phyloP scores from a whole-genome alignment of 2,888 invertebrate species.

The Ariolimax columbianus region DNA sequence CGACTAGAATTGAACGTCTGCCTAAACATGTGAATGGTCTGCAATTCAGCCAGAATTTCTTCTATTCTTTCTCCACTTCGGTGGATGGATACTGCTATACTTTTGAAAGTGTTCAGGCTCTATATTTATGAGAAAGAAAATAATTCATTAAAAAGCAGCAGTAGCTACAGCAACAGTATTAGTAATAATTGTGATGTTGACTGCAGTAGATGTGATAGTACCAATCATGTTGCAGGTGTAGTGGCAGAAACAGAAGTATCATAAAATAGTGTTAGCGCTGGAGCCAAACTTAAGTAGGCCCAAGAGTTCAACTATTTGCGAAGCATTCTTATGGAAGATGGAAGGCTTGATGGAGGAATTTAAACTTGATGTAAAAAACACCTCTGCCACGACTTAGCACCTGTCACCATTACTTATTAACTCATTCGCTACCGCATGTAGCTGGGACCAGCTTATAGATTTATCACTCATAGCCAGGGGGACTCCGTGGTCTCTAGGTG shows the following conservation, averaged over 20 bases:
- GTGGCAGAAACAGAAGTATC: background rate
- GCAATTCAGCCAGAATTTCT: slow-evolving; percentile 73
- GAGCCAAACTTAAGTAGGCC: no score
- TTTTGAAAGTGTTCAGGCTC: slow-evolving; percentile 76
- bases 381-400: no score
- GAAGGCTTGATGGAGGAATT: no score
- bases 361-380: no score
- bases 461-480: no score
- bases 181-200: background rate
- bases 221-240: background rate
- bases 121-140: background rate
- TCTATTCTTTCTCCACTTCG: slow-evolving; percentile 78
- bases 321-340: no score
- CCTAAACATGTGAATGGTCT: slow-evolving; percentile 76
- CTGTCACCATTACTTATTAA: no score
- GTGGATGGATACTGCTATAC: slow-evolving; percentile 79
- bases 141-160: background rate
- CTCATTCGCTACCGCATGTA: no score
- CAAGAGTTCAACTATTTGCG: no score
- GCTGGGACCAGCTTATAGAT: no score
- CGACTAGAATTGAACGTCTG: slow-evolving; percentile 69
- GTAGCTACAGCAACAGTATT: background rate
- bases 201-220: background rate
- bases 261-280: no score
- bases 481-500: no score